Conservation (phyloP, 2,113 vertebrate genomes). For the Oreochromis tanganicae region DNA sequence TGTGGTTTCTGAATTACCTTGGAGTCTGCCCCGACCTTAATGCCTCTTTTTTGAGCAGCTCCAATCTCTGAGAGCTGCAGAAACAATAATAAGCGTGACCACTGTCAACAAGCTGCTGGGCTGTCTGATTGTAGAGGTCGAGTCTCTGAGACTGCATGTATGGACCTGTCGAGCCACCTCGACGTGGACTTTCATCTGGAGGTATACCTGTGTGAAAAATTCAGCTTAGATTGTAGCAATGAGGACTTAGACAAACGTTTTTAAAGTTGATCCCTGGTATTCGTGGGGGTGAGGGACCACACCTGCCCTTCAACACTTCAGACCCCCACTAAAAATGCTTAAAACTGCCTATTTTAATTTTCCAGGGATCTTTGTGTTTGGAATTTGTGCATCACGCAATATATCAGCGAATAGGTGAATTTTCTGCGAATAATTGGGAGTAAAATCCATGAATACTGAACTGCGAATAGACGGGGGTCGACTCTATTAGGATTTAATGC, state of each 20-base stretch:
- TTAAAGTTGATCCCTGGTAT: not conserved
- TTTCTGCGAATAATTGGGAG: not conserved
- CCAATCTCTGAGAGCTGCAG: constrained; percentile 82
- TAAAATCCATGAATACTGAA: not conserved
- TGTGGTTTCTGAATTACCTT: constrained; percentile 61
- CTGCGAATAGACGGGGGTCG: not conserved
- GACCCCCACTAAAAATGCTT: not conserved
- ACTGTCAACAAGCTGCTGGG: constrained; percentile 63
- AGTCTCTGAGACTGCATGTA: constrained; percentile 87
- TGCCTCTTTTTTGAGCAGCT: constrained; percentile 86
- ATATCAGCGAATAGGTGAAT: not conserved
- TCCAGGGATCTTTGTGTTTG: not conserved
- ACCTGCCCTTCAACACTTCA: not conserved
- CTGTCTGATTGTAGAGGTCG: constrained; percentile 71
- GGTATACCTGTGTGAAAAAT: constrained; percentile 74
- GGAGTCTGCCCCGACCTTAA: constrained; percentile 80
- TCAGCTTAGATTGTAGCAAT: not conserved
- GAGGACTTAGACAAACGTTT: not conserved
- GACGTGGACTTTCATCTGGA: constrained; percentile 87
- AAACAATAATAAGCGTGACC: constrained; percentile 88
- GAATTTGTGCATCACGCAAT: not conserved
- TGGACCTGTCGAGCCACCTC: constrained; percentile 76
- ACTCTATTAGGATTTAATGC: not conserved
- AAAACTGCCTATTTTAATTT: not conserved
- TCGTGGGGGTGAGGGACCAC: not conserved